Evolutionary conservation across 1,140 invertebrate species (phyloP).

Genomic region (Calephelis nemesis): DNA sequence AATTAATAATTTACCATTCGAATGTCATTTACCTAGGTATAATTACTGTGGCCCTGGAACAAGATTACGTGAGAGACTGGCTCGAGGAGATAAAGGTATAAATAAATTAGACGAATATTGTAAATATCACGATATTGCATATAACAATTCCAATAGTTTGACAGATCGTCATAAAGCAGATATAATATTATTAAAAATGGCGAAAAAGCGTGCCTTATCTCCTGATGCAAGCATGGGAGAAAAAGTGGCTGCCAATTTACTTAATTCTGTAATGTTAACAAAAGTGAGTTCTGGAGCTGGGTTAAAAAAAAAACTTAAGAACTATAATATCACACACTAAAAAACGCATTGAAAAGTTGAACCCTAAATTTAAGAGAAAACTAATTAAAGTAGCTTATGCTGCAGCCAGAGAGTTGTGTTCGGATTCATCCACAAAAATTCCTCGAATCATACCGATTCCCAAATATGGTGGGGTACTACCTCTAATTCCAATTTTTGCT

Average conservation of each 20-base stretch:
- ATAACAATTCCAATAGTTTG: constrained; percentile 51
- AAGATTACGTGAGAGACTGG: constrained; percentile 63
- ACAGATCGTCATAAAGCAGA: constrained; percentile 58
- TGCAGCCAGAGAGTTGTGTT: background rate
- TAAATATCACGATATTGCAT: constrained; percentile 71
- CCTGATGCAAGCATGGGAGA: constrained; percentile 45
- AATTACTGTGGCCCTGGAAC: constrained; percentile 70
- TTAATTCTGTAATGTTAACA: background rate
- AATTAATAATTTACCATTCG: constrained; percentile 66
- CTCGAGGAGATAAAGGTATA: constrained; percentile 59
- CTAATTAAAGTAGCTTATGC: background rate
- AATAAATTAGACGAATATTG: constrained; percentile 70
- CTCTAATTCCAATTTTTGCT: too few relatives aligned
- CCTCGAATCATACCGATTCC: too few relatives aligned
- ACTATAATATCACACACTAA: background rate
- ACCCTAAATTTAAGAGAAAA: background rate
- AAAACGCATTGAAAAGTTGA: constrained; percentile 1
- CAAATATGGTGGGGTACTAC: too few relatives aligned
- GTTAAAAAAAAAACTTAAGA: background rate
- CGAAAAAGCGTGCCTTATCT: constrained; percentile 53
- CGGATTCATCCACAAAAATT: too few relatives aligned
- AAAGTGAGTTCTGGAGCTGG: background rate
- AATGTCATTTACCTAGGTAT: constrained; percentile 73
- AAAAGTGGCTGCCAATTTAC: constrained; percentile 19
- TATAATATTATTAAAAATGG: constrained; percentile 52